phyloP scores from a whole-genome alignment of 2,113 vertebrate species.

The Pterophyllum scalare region DNA sequence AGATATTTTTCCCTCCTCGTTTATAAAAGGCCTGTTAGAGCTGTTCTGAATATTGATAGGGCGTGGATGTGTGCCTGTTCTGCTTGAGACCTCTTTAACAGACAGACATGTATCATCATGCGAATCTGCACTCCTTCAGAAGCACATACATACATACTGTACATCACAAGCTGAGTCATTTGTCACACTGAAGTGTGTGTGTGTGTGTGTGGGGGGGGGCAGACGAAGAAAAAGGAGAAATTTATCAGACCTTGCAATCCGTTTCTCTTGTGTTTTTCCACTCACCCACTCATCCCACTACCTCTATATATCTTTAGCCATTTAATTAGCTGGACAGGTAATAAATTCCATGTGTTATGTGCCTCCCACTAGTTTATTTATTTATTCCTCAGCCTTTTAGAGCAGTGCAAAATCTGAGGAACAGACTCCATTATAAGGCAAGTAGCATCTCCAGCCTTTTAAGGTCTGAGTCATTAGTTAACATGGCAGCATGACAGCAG shows the following conservation, averaged over 20 bases:
- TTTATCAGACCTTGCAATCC: slow-evolving; percentile 63
- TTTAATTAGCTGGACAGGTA: slow-evolving; percentile 81
- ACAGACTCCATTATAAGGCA: slow-evolving; percentile 60
- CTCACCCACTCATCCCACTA: slow-evolving; percentile 51
- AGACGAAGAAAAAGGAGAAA: slow-evolving; percentile 30
- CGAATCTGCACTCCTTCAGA: slow-evolving; percentile 33
- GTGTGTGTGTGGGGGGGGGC: slow-evolving; percentile 17
- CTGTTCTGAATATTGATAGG: slow-evolving; percentile 57
- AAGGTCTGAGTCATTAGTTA: slow-evolving; percentile 61
- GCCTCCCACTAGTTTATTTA: slow-evolving; percentile 61
- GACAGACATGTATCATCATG: slow-evolving; percentile 48
- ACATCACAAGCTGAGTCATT: slow-evolving; percentile 20
- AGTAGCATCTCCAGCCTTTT: slow-evolving; percentile 59
- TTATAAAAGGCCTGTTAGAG: slow-evolving; percentile 37
- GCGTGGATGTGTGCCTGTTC: slow-evolving; percentile 2
- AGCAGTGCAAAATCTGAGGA: slow-evolving; percentile 32
- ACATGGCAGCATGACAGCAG: slow-evolving; percentile 40
- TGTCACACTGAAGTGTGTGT: slow-evolving; percentile 39
- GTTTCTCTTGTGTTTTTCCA: slow-evolving; percentile 45
- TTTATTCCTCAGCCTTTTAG: slow-evolving; percentile 62
- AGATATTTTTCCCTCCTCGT: slow-evolving; percentile 10
- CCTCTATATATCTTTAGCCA: slow-evolving; percentile 74
- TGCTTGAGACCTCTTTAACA: slow-evolving; percentile 36
- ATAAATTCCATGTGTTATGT: slow-evolving; percentile 72
- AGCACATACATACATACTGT: slow-evolving; percentile 21